Base-by-base conservation (phyloP, 2,797 vertebrate genomes). In the Lacerta bilineata region DNA sequence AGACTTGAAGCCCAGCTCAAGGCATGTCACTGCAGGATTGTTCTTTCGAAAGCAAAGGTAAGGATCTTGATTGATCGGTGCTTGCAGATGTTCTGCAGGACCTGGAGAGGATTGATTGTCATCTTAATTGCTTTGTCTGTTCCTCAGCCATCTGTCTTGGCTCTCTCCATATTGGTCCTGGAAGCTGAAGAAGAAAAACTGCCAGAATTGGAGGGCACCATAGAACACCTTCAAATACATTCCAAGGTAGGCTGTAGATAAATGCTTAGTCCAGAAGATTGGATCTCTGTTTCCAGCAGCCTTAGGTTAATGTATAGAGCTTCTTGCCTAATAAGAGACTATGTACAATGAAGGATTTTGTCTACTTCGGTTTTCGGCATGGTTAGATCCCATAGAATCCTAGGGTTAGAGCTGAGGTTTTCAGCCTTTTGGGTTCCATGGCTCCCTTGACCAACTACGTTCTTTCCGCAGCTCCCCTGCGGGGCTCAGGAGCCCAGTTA, bases 11-110 rank as follows among this genome's bases (percentile, higher is more conserved):
- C 98, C 43, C 98, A 98, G 89, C 97, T 99, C 85, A 99, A 99
- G 96, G 99, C 98, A 55, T 99, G 99, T 93, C 98, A 99, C 92
- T 99, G 98, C 95, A 98, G 97, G 91, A 98, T 99, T 91, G 91
- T 96, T 82, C 99, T 99, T 96, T 98, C 98, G 86, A 99, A 99
- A 97, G 96, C 98, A 88, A 99, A 98, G 98, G 99, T 99, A 97
- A 96, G 36, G 0, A 15, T 39, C 15, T 25, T 87, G 15, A 89
- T 89, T 36, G 82, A 91, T 46, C 87, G 75, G 72, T 36, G 43
- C 43, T 78, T 90, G 61, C 13, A 72, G 4, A 27, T 0, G 87
- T 46, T 80, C 33, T 81, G n/a, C 17, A 90, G 84, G 83, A 90
- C 64, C 5, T 61, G 86, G 74, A 80, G 1, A 41, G 83, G 89